Evolutionary conservation across 2,113 vertebrate species (phyloP).

Genomic region (Trematomus loennbergii): DNA sequence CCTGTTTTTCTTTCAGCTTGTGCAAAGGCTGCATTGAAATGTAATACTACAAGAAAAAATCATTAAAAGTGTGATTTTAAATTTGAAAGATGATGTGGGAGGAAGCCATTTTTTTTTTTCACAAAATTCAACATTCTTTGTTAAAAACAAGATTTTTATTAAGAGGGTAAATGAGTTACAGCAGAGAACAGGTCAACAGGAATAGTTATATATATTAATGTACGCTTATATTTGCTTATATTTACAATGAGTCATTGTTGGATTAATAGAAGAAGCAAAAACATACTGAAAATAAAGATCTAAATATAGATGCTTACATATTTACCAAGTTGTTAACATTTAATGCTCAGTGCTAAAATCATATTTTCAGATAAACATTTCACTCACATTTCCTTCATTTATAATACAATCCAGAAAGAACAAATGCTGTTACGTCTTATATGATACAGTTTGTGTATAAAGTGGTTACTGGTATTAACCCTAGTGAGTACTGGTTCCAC

Average conservation of each 20-base stretch:
- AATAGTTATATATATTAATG: constrained; percentile 55
- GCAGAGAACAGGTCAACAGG: constrained; percentile 58
- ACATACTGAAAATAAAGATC: neutral
- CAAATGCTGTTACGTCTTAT: constrained; percentile 25
- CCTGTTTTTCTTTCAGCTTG: constrained; percentile 26
- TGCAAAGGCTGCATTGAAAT: constrained; percentile 14
- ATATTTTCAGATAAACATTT: constrained; percentile 36
- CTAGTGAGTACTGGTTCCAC: constrained; percentile 28
- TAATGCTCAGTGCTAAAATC: constrained; percentile 3
- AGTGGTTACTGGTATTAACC: constrained; percentile 26
- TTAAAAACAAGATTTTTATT: constrained; percentile 50
- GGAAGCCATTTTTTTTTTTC: neutral
- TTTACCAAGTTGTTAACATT: neutral
- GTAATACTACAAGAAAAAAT: constrained; percentile 39
- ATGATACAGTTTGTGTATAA: constrained; percentile 28
- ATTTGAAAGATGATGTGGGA: neutral
- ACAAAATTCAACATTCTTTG: constrained; percentile 11
- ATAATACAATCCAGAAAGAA: constrained; percentile 9
- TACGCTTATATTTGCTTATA: constrained; percentile 50
- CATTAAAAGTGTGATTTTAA: constrained; percentile 54
- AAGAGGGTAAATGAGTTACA: constrained; percentile 60
- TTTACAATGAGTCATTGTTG: constrained; percentile 65
- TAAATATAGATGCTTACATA: neutral
- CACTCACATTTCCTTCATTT: constrained; percentile 17
- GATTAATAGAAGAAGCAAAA: constrained; percentile 25